Conservation (phyloP, 2,888 invertebrate species). For the Pycnomerus fuliginosus region DNA sequence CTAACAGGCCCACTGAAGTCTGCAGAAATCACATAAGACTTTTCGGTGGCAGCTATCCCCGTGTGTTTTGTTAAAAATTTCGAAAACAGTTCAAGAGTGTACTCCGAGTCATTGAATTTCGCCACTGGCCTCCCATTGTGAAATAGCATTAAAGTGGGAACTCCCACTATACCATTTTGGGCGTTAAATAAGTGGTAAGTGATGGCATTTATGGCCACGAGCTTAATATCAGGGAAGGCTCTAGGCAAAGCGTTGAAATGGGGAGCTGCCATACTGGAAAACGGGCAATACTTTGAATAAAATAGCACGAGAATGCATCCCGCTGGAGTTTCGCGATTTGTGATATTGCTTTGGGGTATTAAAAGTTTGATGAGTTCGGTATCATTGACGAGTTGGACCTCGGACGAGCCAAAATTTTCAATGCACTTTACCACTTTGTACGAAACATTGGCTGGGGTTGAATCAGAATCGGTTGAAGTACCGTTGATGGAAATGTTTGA, state of each 20-base stretch:
- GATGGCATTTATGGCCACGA: constrained; percentile 88
- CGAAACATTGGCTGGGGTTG: too few species aligned
- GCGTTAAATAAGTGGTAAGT: constrained; percentile 82
- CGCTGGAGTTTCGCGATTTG: constrained; percentile 62
- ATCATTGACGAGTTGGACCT: constrained; percentile 70
- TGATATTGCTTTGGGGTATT: constrained; percentile 63
- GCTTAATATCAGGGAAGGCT: constrained; percentile 81
- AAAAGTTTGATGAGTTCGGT: constrained; percentile 68
- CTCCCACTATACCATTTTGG: constrained; percentile 87
- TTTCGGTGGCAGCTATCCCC: constrained; percentile 63
- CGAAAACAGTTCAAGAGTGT: constrained; percentile 75
- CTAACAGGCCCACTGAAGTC: constrained; percentile 82
- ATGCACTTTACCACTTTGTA: constrained; percentile 47
- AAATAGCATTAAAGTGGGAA: constrained; percentile 85
- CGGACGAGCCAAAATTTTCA: constrained; percentile 39
- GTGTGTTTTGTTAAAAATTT: constrained; percentile 78
- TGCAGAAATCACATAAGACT: constrained; percentile 69
- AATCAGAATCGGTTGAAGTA: too few species aligned
- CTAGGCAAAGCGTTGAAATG: constrained; percentile 87
- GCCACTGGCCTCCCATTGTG: constrained; percentile 85
- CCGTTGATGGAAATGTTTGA: too few species aligned
- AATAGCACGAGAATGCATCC: constrained; percentile 81
- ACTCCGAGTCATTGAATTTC: constrained; percentile 80
- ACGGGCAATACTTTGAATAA: constrained; percentile 86
- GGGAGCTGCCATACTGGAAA: constrained; percentile 86